Conservation (phyloP, 2,888 invertebrate species). For the Gortyna flavago region DNA sequence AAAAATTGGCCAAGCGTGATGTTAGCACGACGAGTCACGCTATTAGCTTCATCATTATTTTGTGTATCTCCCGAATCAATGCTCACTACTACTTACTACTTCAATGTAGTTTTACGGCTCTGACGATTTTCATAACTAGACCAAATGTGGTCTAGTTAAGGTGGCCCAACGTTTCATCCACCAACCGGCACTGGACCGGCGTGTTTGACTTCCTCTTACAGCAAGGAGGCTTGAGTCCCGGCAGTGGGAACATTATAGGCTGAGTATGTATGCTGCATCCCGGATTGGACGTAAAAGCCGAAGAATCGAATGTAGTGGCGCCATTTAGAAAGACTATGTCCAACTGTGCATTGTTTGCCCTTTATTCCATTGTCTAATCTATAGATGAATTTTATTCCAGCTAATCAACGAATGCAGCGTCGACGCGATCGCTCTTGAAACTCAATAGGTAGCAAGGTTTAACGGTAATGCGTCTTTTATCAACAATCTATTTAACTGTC, state of each 20-base stretch:
- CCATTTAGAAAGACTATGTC: too few species aligned
- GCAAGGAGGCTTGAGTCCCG: too few species aligned
- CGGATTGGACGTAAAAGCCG: too few species aligned
- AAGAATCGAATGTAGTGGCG: too few species aligned
- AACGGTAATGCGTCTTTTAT: background rate
- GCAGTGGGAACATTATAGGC: too few species aligned
- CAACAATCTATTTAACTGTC: background rate
- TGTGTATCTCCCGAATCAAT: slow-evolving; percentile 36
- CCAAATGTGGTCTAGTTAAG: background rate
- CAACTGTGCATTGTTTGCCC: too few species aligned
- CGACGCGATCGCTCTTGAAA: background rate
- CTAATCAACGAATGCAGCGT: background rate
- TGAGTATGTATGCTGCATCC: too few species aligned
- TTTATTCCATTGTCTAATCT: too few species aligned
- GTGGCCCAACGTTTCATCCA: too few species aligned
- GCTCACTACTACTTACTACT: background rate
- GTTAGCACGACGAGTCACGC: slow-evolving; percentile 49
- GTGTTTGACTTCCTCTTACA: too few species aligned
- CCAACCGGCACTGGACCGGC: too few species aligned
- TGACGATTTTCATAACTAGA: background rate
- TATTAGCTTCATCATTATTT: slow-evolving; percentile 54
- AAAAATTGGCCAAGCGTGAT: slow-evolving; percentile 75
- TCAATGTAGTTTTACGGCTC: slow-evolving; percentile 10
- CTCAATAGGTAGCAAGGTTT: background rate
- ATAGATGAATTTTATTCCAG: background rate